Evolutionary conservation across 1,140 invertebrate genomes (phyloP).

Genomic region (Trigoniulus corallinus): DNA sequence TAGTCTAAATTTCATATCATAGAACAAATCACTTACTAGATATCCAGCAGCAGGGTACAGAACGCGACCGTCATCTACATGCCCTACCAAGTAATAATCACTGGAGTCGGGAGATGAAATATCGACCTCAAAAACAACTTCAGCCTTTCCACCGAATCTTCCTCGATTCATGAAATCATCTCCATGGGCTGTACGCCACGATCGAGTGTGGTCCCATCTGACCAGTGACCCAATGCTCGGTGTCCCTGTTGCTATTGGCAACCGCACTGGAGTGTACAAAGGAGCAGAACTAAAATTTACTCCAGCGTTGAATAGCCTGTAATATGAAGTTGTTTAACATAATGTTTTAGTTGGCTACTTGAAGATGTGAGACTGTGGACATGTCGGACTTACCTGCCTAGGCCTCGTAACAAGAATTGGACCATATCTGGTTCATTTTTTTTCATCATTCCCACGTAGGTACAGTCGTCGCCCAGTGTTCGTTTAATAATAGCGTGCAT

Average conservation of each 20-base stretch:
- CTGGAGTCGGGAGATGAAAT: slow-evolving; percentile 14
- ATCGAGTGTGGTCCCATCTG: slow-evolving; percentile 74
- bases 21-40: slow-evolving; percentile 32
- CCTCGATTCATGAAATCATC: slow-evolving; percentile 19
- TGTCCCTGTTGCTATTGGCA: slow-evolving; percentile 54
- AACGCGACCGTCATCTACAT: slow-evolving; percentile 81
- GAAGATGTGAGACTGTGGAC: no score
- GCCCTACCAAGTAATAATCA: slow-evolving; percentile 63
- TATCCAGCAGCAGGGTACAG: slow-evolving; percentile 93
- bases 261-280: slow-evolving; percentile 44
- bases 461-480: no score
- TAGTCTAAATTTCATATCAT: slow-evolving; percentile 14
- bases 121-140: background rate
- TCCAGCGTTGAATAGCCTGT: slow-evolving; percentile 57
- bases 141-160: background rate
- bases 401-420: no score
- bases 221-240: slow-evolving; percentile 68
- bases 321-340: no score
- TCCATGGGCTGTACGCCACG: slow-evolving; percentile 51
- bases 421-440: no score
- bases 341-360: no score
- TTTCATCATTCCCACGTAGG: no score
- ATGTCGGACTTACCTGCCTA: no score
- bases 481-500: no score
- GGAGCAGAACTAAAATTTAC: slow-evolving; percentile 51